Conservation (phyloP, 92 coral and sea anemone species). For the Ricordea florida region DNA sequence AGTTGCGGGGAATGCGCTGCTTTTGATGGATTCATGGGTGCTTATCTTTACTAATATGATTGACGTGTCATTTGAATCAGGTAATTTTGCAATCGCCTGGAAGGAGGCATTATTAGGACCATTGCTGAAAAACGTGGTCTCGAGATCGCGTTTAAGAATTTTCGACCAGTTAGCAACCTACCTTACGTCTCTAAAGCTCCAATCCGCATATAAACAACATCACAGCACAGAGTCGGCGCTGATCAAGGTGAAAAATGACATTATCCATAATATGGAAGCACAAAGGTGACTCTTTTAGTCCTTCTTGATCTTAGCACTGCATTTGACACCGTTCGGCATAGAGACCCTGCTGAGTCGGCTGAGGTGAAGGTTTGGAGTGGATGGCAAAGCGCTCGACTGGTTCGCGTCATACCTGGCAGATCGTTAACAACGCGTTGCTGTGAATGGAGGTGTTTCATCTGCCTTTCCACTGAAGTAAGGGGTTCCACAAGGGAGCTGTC, state of each 20-base stretch:
- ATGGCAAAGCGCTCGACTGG: conserved; percentile 37
- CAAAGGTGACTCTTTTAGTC: not conserved
- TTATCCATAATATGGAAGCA: not conserved
- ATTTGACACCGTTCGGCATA: conserved; percentile 22
- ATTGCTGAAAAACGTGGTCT: not conserved
- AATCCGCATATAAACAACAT: conserved; percentile 3
- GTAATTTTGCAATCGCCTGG: not conserved
- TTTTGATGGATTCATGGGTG: not conserved
- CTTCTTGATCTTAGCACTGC: conserved; percentile 8
- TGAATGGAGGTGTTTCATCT: not conserved
- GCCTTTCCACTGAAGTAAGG: not conserved
- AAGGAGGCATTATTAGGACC: not conserved
- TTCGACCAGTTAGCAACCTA: no score
- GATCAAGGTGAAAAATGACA: conserved; percentile 18
- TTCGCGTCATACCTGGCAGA: conserved; percentile 3
- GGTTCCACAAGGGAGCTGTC: conserved; percentile 20
- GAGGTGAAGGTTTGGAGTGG: conserved; percentile 10
- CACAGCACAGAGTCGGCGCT: conserved; percentile 30
- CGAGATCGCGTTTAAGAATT: not conserved
- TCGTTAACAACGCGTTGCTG: not conserved
- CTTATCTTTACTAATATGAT: no score
- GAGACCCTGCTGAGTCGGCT: conserved; percentile 11
- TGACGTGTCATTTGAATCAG: conserved; percentile 1
- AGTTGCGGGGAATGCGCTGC: not conserved
- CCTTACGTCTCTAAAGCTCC: no score